Evolutionary conservation across 2,797 vertebrate species (phyloP), one percentile per base, ranked within the genome.

Genomic region (Halcyon badia): DNA sequence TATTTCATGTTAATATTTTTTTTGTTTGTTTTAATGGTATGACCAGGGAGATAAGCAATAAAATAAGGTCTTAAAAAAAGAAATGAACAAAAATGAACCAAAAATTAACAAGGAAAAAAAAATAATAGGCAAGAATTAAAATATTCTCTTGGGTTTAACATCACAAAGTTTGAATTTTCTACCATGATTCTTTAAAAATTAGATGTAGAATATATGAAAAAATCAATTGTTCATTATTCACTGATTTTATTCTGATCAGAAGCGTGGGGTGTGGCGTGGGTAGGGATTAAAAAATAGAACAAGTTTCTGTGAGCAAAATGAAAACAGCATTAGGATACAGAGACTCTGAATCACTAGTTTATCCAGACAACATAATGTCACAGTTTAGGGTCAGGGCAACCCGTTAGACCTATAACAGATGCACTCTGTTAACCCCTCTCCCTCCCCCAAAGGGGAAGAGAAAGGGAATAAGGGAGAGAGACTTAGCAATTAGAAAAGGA

Each of bases 231-330:
- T 72, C 8, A 16, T 76, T 91, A 81, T 89, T 87, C 28, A 64
- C 6, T n/a, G 21, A 18, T 56, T 31, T 56, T 66, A 39, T 73
- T 68, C 61, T 49, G 25, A 69, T 80, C 13, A 69, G 33, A 82
- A 80, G 11, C 2, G 1, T 0, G 1, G 17, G 2, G 2, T 30
- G 13, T 4, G 9, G 2, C 2, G 4, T 11, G 14, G 28, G 20
- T 19, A 9, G 5, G 22, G 15, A 72, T 90, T 56, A 82, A 90
- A 84, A 90, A 84, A n/a, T 5, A 78, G 21, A 81, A 48, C 5
- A 66, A 48, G 1, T 61, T 64, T 52, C 33, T 68, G 10, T 42
- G 13, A 90, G 78, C 14, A 79, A 8, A 80, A 26, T 60, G 25
- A 57, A 60, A 72, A 31, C 28, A 79, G n/a, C 78, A 65, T 37